phyloP scores from a whole-genome alignment of 2,888 invertebrate genomes.

The Crematogaster levior region DNA sequence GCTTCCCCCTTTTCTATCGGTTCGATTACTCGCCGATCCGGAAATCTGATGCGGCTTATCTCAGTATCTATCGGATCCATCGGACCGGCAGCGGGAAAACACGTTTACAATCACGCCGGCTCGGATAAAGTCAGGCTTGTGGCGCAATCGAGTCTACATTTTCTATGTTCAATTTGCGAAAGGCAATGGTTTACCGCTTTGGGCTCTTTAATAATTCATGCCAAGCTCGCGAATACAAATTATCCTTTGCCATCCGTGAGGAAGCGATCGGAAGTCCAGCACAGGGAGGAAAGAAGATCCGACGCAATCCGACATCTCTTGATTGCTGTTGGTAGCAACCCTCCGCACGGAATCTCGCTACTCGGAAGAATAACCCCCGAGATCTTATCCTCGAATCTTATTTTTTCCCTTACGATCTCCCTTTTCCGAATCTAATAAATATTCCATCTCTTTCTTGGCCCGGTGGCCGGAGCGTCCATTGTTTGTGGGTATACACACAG shows the following conservation, averaged over 20 bases:
- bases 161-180: constrained; percentile 36
- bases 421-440: constrained; percentile 59
- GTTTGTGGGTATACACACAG: constrained; percentile 1
- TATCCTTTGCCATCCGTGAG: neutral
- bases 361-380: neutral
- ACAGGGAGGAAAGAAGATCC: neutral
- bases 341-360: neutral
- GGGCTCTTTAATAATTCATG: constrained; percentile 27
- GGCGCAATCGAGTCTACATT: constrained; percentile 24
- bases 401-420: neutral
- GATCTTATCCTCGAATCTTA: constrained; percentile 7
- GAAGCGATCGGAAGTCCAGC: neutral
- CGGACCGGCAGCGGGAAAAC: constrained; percentile 12
- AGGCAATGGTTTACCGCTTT: constrained; percentile 13
- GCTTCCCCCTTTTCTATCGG: constrained; percentile 18
- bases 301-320: neutral
- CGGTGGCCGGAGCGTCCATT: constrained; percentile 8
- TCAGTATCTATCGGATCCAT: constrained; percentile 7
- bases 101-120: constrained; percentile 37
- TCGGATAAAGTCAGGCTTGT: constrained; percentile 15
- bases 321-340: neutral
- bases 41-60: constrained; percentile 45
- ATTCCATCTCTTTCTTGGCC: constrained; percentile 28
- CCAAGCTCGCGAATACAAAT: constrained; percentile 22
- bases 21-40: constrained; percentile 43